These are phyloP conservation scores for Acanthiza pusilla DNA, from an alignment of 2,797 vertebrate species.

Conservation along the genomic window DNA sequence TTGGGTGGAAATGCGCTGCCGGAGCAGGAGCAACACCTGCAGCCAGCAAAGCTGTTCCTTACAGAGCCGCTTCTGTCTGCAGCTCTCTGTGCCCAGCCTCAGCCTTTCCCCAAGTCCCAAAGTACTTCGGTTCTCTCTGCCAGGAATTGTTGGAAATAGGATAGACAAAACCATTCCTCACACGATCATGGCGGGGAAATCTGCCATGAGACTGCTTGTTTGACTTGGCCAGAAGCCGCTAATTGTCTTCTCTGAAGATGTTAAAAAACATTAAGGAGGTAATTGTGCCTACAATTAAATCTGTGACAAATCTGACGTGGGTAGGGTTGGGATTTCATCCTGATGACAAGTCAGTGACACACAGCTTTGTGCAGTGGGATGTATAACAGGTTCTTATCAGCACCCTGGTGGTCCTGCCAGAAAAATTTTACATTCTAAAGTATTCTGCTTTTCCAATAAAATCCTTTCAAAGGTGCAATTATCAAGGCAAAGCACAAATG, in stretches of 20 bases:
- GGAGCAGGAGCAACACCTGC: background rate
- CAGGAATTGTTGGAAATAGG: accelerated
- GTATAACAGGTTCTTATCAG: background rate
- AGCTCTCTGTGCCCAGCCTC: background rate
- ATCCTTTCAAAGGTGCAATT: background rate
- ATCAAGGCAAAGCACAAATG: background rate
- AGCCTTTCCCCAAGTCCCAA: background rate
- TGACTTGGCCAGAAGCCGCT: background rate
- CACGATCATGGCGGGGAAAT: background rate
- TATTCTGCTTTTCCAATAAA: background rate
- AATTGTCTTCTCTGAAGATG: background rate
- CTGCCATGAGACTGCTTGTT: background rate
- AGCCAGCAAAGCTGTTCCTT: background rate
- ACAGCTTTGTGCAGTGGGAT: background rate
- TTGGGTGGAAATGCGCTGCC: accelerated
- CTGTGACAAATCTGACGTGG: background rate
- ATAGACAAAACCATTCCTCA: background rate
- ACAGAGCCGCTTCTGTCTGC: accelerated
- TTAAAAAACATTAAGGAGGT: background rate
- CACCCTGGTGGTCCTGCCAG: background rate
- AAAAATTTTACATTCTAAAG: background rate
- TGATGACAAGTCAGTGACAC: background rate
- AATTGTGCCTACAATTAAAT: background rate
- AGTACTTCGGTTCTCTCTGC: background rate
- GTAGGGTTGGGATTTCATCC: background rate